These are phyloP conservation scores for Cabera pusaria DNA, from an alignment of 2,888 invertebrate species.

Conservation along the genomic window DNA sequence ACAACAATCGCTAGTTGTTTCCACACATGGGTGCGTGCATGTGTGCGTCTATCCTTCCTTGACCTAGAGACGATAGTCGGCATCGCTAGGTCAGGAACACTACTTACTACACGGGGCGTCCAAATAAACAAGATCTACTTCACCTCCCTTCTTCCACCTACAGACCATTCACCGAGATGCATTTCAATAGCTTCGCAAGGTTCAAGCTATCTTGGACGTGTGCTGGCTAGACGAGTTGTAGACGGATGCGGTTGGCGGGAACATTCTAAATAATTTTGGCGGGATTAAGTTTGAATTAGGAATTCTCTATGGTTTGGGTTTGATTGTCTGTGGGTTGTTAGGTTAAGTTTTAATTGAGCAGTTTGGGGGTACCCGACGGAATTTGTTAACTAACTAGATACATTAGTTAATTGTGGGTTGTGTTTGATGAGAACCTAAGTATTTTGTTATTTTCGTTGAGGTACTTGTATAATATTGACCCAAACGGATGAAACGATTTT, in stretches of 20 bases:
- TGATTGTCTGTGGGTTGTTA: slow-evolving; percentile 15
- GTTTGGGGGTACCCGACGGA: background rate
- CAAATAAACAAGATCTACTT: slow-evolving; percentile 43
- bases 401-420: too few relatives aligned
- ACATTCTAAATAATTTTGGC: slow-evolving; percentile 38
- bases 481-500: too few relatives aligned
- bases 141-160: slow-evolving; percentile 29
- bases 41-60: slow-evolving; percentile 81
- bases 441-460: too few relatives aligned
- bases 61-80: slow-evolving; percentile 78
- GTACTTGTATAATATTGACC: too few relatives aligned
- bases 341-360: slow-evolving; percentile 22
- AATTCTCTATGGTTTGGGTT: slow-evolving; percentile 40
- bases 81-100: slow-evolving; percentile 79
- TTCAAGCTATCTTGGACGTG: slow-evolving; percentile 49
- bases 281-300: slow-evolving; percentile 31
- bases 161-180: slow-evolving; percentile 34
- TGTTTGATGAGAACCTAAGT: too few relatives aligned
- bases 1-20: slow-evolving; percentile 26
- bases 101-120: slow-evolving; percentile 65
- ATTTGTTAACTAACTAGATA: too few relatives aligned
- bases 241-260: slow-evolving; percentile 57
- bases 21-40: slow-evolving; percentile 32
- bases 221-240: slow-evolving; percentile 71
- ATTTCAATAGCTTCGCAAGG: slow-evolving; percentile 48